A percentile compares a stretch with the other conserved stretches of the same genome.
Conservation (phyloP, 2,113 vertebrate species). For the Oncorhynchus keta region DNA sequence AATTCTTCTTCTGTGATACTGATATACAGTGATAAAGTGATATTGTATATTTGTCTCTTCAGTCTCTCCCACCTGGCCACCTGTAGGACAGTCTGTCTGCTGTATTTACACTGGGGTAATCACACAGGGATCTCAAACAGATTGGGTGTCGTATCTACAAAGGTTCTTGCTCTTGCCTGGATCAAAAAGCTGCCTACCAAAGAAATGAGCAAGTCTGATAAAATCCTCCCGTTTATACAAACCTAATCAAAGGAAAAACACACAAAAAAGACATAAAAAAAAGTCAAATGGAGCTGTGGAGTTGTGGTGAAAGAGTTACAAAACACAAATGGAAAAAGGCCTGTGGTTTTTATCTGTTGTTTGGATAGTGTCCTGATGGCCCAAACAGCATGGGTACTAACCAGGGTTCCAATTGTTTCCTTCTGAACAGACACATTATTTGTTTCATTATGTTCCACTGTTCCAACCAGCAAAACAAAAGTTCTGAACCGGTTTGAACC, state of each 20-base stretch:
- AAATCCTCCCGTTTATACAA: conserved; percentile 3
- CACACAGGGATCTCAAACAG: conserved; percentile 40
- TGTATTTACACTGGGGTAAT: conserved; percentile 37
- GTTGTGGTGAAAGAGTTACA: conserved; percentile 10
- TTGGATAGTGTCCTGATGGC: conserved; percentile 38
- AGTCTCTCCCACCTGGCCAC: neutral
- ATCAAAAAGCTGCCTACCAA: conserved; percentile 13
- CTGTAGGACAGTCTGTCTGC: conserved; percentile 16
- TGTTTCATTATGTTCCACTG: too few species aligned
- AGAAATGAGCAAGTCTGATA: conserved; percentile 26
- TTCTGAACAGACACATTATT: too few species aligned
- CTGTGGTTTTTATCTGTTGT: conserved; percentile 24
- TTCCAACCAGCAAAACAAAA: too few species aligned
- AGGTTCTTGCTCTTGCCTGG: conserved; percentile 19
- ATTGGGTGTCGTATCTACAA: conserved; percentile 48
- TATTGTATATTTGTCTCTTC: neutral
- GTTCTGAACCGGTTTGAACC: too few species aligned
- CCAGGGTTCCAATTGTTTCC: too few species aligned
- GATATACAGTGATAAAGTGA: neutral
- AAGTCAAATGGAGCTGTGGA: neutral
- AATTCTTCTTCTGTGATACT: too few species aligned
- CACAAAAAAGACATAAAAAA: neutral
- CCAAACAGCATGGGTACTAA: conserved; percentile 19
- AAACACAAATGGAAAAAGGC: neutral
- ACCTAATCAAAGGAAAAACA: conserved; percentile 31